Evolutionary conservation across 2,888 invertebrate genomes (phyloP).

Genomic region (Parnassius smintheus): DNA sequence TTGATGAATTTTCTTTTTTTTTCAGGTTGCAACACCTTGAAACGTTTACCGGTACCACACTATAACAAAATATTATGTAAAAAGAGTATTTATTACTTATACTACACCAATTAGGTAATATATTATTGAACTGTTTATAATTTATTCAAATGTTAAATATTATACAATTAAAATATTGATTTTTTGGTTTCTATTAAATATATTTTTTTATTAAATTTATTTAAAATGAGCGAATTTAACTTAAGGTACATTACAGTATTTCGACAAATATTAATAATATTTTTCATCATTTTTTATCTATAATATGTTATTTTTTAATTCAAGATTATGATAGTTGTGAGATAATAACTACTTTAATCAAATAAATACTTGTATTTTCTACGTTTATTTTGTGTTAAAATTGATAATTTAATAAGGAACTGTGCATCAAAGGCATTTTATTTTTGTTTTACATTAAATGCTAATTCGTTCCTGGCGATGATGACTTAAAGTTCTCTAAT

Average conservation of each 20-base stretch:
- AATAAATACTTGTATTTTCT: too few species aligned
- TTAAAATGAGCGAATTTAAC: background rate
- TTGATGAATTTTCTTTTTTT: conserved; percentile 22
- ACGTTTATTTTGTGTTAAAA: too few species aligned
- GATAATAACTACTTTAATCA: too few species aligned
- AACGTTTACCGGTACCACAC: conserved; percentile 2
- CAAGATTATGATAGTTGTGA: too few species aligned
- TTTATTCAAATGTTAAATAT: conserved; percentile 4
- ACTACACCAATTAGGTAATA: background rate
- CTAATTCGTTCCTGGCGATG: too few species aligned
- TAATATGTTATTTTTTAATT: too few species aligned
- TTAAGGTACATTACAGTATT: background rate
- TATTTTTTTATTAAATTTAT: background rate
- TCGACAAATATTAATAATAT: background rate
- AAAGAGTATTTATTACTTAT: conserved; percentile 1
- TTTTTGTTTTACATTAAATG: too few species aligned
- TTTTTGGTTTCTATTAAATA: background rate
- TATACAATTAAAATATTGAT: background rate
- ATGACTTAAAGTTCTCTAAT: too few species aligned
- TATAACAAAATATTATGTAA: background rate
- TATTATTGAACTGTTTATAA: background rate
- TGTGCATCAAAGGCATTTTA: too few species aligned
- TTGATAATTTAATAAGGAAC: too few species aligned
- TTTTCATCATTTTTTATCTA: too few species aligned
- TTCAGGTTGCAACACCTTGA: conserved; percentile 61